A percentile compares a stretch with the other conserved stretches of the same genome.
Conservation (phyloP, 2,888 invertebrate species). For the Ennomos fuscantarius region DNA sequence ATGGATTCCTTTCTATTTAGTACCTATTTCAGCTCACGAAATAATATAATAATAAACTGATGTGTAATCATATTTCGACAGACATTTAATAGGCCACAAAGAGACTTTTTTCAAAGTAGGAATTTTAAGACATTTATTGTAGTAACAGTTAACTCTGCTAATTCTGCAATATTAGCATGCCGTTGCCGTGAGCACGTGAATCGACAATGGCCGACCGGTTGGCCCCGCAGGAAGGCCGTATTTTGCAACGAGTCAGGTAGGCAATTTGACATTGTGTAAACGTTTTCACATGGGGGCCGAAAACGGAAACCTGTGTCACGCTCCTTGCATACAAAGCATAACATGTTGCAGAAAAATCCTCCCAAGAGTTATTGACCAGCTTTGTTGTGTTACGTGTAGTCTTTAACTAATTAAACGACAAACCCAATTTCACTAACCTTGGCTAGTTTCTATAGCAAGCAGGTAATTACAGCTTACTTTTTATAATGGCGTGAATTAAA, state of each 20-base stretch:
- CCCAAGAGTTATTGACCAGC: constrained; percentile 33
- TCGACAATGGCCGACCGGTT: constrained; percentile 49
- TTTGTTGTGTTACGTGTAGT: constrained; percentile 17
- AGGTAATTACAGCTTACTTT: constrained; percentile 6
- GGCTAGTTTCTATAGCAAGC: constrained; percentile 11
- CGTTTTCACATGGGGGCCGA: constrained; percentile 73
- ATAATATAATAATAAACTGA: too few species aligned
- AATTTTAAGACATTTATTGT: neutral
- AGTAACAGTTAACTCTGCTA: neutral
- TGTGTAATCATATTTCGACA: constrained; percentile 4
- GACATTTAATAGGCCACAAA: constrained; percentile 6
- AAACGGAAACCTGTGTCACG: constrained; percentile 76
- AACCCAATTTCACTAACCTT: constrained; percentile 21
- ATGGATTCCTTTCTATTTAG: too few species aligned
- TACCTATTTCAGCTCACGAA: too few species aligned
- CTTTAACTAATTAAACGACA: constrained; percentile 18
- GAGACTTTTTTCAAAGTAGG: neutral
- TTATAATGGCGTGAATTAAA: constrained; percentile 12
- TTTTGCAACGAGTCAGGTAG: constrained; percentile 69
- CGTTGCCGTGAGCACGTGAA: constrained; percentile 39
- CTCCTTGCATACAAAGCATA: constrained; percentile 68
- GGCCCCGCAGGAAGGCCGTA: constrained; percentile 62
- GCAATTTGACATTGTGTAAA: constrained; percentile 78
- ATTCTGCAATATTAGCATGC: constrained; percentile 40
- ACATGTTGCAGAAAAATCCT: constrained; percentile 38